Evolutionary conservation across 2,888 invertebrate species (phyloP).

Genomic region (Scaptomyza caliginosa): DNA sequence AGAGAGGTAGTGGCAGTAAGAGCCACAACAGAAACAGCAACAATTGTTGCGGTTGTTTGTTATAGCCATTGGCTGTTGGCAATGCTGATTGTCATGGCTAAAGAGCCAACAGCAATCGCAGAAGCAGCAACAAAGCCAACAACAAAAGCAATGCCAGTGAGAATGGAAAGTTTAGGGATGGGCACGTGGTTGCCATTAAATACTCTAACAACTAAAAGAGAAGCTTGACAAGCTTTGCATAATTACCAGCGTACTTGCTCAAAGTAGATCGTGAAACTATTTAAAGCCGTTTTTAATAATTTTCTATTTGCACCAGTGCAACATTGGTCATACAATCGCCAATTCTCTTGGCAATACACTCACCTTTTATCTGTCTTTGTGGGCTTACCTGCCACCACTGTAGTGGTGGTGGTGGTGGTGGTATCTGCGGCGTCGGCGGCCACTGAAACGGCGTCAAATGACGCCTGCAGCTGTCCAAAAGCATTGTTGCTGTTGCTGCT

Average conservation of each 20-base stretch:
- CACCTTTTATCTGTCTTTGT: conserved; percentile 34
- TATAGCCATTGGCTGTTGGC: conserved; percentile 70
- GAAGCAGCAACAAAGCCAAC: conserved; percentile 25
- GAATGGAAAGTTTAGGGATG: conserved; percentile 49
- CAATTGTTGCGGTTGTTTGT: conserved; percentile 73
- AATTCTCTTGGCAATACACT: conserved; percentile 20
- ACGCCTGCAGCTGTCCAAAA: conserved; percentile 71
- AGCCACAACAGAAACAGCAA: conserved; percentile 41
- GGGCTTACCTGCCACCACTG: conserved; percentile 54
- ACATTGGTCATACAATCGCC: neutral
- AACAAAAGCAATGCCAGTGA: conserved; percentile 22
- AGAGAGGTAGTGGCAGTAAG: conserved; percentile 23
- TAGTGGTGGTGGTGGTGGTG: conserved; percentile 5
- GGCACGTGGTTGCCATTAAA: conserved; percentile 20
- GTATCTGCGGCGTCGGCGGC: conserved; percentile 11
- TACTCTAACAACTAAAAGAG: conserved; percentile 19
- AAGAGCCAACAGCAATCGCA: conserved; percentile 61
- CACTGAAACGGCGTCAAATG: conserved; percentile 32
- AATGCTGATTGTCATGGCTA: conserved; percentile 75
- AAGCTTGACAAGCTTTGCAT: neutral
- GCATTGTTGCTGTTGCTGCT: conserved; percentile 32
- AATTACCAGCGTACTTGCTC: neutral
- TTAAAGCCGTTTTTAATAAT: too few relatives aligned
- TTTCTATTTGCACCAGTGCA: neutral
- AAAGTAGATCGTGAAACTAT: neutral